Percentiles rank a stretch among this genome's conserved stretches.
These are phyloP conservation scores for Trichosurus vulpecula DNA, from an alignment of 2,797 vertebrate genomes.

Conservation along the genomic window DNA sequence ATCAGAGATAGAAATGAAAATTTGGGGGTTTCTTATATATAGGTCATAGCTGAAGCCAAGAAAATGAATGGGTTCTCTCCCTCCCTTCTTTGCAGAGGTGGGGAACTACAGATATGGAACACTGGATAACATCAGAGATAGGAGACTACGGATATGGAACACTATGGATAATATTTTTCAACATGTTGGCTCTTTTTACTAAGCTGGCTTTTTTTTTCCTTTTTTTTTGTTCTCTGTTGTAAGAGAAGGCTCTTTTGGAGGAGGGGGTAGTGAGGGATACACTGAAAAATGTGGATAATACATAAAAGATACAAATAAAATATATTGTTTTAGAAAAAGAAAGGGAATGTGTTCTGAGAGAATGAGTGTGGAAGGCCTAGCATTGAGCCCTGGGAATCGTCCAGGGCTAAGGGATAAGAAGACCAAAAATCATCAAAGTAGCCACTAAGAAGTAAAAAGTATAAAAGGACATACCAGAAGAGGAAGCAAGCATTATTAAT, in stretches of 20 bases:
- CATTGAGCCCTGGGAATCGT: not conserved
- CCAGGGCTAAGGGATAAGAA: slow-evolving; percentile 15
- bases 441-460: slow-evolving; percentile 7
- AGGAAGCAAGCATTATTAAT: slow-evolving; percentile 12
- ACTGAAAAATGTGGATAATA: not conserved
- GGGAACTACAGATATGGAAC: not conserved
- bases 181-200: not conserved
- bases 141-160: not conserved
- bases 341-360: not conserved
- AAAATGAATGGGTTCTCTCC: not conserved
- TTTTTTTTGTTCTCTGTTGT: not conserved
- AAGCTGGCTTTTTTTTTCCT: not conserved
- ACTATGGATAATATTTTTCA: not conserved
- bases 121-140: not conserved
- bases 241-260: not conserved
- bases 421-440: not conserved
- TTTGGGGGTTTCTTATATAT: not conserved
- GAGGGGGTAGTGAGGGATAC: not conserved
- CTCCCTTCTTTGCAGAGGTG: not conserved
- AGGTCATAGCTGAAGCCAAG: not conserved
- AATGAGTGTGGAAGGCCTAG: not conserved
- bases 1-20: not conserved
- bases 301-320: not conserved
- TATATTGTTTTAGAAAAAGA: not conserved
- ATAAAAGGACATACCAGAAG: not conserved